Percentiles rank a stretch among this genome's conserved stretches.
Evolutionary conservation across 2,888 invertebrate genomes (phyloP).

Genomic region (Drosophila melanosoma): DNA sequence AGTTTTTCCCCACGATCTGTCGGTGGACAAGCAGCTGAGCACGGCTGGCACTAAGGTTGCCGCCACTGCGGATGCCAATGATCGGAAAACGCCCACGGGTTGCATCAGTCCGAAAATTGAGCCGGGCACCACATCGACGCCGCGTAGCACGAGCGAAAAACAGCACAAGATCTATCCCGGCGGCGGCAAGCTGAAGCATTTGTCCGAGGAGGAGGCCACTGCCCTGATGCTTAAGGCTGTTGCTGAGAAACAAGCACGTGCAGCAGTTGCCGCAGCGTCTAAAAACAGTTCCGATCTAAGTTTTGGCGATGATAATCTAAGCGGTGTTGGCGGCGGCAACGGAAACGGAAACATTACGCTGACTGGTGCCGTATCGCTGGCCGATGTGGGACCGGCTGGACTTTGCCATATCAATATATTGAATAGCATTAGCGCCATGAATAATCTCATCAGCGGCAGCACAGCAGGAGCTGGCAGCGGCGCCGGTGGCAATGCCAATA

Average conservation of each 20-base stretch:
- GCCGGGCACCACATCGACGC: conserved; percentile 70
- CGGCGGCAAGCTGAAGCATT: conserved; percentile 79
- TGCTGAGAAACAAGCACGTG: conserved; percentile 76
- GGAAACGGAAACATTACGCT: conserved; percentile 70
- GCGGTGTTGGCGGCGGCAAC: conserved; percentile 39
- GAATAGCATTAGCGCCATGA: conserved; percentile 84
- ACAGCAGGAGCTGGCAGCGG: conserved; percentile 63
- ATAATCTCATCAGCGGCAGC: conserved; percentile 82
- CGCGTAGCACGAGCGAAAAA: conserved; percentile 56
- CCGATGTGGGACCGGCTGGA: conserved; percentile 78
- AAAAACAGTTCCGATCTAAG: conserved; percentile 78
- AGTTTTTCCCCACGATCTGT: conserved; percentile 85
- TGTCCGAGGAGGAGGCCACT: conserved; percentile 82
- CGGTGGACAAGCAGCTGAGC: conserved; percentile 80
- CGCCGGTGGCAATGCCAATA: conserved; percentile 43
- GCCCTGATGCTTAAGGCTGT: conserved; percentile 80
- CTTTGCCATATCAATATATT: conserved; percentile 83
- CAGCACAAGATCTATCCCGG: conserved; percentile 49
- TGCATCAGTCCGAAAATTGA: conserved; percentile 57
- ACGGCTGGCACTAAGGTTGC: conserved; percentile 42
- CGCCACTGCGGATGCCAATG: conserved; percentile 46
- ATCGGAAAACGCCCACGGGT: conserved; percentile 76
- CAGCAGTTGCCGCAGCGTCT: conserved; percentile 48
- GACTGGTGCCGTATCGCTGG: conserved; percentile 75
- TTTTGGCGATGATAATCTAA: conserved; percentile 73